phyloP scores from a whole-genome alignment of 2,797 vertebrate species.

The Benthosema pterotum region DNA sequence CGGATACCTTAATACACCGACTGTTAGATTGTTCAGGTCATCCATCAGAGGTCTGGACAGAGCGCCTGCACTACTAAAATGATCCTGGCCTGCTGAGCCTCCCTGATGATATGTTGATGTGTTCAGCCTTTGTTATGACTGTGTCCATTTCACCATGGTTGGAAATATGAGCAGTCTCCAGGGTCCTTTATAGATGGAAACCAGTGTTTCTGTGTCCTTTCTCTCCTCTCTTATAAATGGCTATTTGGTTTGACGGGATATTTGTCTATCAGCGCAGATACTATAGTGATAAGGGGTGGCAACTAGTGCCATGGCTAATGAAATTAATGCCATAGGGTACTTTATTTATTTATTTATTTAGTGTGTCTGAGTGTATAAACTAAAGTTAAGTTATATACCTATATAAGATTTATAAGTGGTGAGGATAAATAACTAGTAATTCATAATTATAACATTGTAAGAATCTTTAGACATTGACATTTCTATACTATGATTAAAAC shows the following conservation, averaged over 20 bases:
- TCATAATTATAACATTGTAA: too few relatives aligned
- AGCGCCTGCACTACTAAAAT: constrained; percentile 35
- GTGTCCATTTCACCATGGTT: constrained; percentile 49
- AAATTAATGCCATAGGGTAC: not conserved
- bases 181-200: constrained; percentile 36
- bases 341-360: too few relatives aligned
- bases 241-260: constrained; percentile 38
- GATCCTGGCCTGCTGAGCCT: constrained; percentile 12
- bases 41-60: constrained; percentile 19
- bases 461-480: too few relatives aligned
- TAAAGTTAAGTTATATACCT: too few relatives aligned
- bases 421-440: too few relatives aligned
- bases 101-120: constrained; percentile 44
- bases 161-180: constrained; percentile 57
- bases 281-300: constrained; percentile 17
- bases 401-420: too few relatives aligned
- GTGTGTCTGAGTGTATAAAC: too few relatives aligned
- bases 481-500: too few relatives aligned
- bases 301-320: not conserved
- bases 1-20: not conserved
- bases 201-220: constrained; percentile 27
- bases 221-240: constrained; percentile 51
- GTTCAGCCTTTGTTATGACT: constrained; percentile 61
- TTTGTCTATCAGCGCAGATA: constrained; percentile 7
- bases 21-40: constrained; percentile 14